Conservation (phyloP, 2,797 vertebrate genomes). For the Acanthurus lineatus region DNA sequence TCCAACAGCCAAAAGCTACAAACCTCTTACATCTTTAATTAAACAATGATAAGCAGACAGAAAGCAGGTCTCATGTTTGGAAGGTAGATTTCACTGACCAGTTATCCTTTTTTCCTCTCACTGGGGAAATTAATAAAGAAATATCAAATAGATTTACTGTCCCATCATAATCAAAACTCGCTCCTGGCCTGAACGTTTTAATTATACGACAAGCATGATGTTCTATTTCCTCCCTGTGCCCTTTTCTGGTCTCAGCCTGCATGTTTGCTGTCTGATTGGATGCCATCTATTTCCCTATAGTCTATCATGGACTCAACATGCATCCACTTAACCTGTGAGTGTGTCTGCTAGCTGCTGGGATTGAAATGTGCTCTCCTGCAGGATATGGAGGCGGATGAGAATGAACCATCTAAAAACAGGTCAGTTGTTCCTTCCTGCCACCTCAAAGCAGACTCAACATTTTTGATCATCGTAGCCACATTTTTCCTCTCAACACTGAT, state of each 20-base stretch:
- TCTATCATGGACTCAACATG: slow-evolving; percentile 62
- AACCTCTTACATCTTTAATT: slow-evolving; percentile 38
- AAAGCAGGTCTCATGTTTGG: slow-evolving; percentile 37
- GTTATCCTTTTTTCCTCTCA: slow-evolving; percentile 51
- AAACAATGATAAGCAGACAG: slow-evolving; percentile 36
- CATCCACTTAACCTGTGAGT: slow-evolving; percentile 70
- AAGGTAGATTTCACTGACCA: slow-evolving; percentile 38
- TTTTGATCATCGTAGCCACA: slow-evolving; percentile 36
- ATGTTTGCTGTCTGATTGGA: slow-evolving; percentile 50
- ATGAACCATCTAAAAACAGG: slow-evolving; percentile 52
- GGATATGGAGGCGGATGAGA: slow-evolving; percentile 51
- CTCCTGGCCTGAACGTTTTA: slow-evolving; percentile 70
- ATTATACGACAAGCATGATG: slow-evolving; percentile 67
- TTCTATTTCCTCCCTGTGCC: slow-evolving; percentile 62
- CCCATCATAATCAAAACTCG: slow-evolving; percentile 66
- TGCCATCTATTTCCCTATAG: slow-evolving; percentile 55
- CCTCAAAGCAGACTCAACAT: slow-evolving; percentile 51
- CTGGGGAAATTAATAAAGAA: slow-evolving; percentile 68
- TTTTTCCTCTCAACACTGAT: slow-evolving; percentile 28
- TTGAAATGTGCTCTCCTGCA: slow-evolving; percentile 51
- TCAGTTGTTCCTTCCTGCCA: slow-evolving; percentile 25
- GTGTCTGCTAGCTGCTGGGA: slow-evolving; percentile 56
- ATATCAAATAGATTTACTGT: slow-evolving; percentile 64
- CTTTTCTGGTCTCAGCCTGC: slow-evolving; percentile 48
- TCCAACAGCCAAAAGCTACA: not conserved